These are phyloP conservation scores for Uropetala carovei DNA, from an alignment of 2,888 invertebrate species.

Conservation along the genomic window DNA sequence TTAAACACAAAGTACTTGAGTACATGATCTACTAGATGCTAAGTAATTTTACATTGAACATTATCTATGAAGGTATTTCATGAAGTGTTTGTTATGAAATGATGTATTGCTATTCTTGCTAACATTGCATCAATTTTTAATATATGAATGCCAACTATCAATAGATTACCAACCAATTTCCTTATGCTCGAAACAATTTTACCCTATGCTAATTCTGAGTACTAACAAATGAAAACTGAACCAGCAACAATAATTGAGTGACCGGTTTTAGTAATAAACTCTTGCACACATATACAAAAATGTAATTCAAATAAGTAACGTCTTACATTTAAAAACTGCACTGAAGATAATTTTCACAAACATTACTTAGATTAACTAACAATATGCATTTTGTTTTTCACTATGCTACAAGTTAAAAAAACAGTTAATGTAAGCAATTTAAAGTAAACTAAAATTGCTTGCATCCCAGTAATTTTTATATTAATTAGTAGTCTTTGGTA, in stretches of 20 bases:
- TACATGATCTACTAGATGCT: not conserved
- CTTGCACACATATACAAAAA: constrained; percentile 42
- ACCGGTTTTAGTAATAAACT: not conserved
- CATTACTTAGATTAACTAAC: constrained; percentile 30
- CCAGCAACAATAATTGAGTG: not conserved
- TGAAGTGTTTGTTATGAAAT: constrained; percentile 5
- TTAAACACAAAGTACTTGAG: not conserved
- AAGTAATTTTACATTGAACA: not conserved
- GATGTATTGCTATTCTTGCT: constrained; percentile 11
- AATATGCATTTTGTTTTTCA: not conserved
- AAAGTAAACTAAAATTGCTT: constrained; percentile 43
- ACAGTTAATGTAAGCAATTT: not conserved
- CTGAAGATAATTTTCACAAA: constrained; percentile 38
- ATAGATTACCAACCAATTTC: not conserved
- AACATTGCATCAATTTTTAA: not conserved
- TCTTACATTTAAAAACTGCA: constrained; percentile 34
- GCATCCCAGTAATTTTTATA: not conserved
- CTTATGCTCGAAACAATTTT: not conserved
- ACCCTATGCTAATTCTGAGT: not conserved
- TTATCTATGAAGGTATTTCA: not conserved
- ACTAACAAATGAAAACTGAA: not conserved
- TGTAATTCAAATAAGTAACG: not conserved
- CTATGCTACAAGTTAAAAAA: constrained; percentile 34
- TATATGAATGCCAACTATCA: not conserved
- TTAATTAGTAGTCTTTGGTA: not conserved